These are phyloP conservation scores for Loripinus fragilis DNA, from an alignment of 2,888 invertebrate genomes.

Conservation along the genomic window DNA sequence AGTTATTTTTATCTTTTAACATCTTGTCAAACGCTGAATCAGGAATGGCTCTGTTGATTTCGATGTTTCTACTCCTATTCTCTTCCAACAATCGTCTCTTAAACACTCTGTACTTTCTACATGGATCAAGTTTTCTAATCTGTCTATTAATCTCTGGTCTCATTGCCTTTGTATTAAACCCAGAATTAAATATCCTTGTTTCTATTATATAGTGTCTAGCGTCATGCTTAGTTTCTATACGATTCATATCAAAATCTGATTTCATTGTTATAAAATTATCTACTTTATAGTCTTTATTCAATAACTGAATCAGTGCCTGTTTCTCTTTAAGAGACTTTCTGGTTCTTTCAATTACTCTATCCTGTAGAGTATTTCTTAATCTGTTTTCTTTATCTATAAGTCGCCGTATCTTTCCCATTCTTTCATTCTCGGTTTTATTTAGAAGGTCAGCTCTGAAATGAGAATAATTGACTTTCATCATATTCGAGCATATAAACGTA, in stretches of 20 bases:
- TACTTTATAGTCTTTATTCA: conserved; percentile 60
- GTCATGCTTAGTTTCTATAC: conserved; percentile 51
- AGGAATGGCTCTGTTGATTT: conserved; percentile 60
- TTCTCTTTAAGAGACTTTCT: conserved; percentile 57
- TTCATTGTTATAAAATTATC: conserved; percentile 67
- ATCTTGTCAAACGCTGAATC: conserved; percentile 56
- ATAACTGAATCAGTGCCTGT: conserved; percentile 56
- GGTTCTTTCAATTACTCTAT: conserved; percentile 55
- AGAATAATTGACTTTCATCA: too few relatives aligned
- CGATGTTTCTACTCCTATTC: conserved; percentile 51
- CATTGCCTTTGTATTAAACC: conserved; percentile 61
- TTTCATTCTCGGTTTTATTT: conserved; percentile 56
- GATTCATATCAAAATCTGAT: conserved; percentile 53
- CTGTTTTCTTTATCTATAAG: conserved; percentile 59
- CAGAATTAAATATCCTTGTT: conserved; percentile 62
- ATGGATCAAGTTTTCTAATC: conserved; percentile 64
- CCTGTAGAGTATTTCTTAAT: conserved; percentile 50
- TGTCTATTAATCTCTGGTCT: conserved; percentile 61
- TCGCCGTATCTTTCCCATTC: conserved; percentile 49
- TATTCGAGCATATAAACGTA: too few relatives aligned
- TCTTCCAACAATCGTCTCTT: conserved; percentile 59
- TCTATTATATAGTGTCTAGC: conserved; percentile 63
- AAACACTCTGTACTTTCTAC: conserved; percentile 47
- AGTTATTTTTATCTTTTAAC: conserved; percentile 57
- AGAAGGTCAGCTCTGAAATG: conserved; percentile 55